Evolutionary conservation across 2,797 vertebrate species (phyloP).

Genomic region (Sebastes ruberrimus): DNA sequence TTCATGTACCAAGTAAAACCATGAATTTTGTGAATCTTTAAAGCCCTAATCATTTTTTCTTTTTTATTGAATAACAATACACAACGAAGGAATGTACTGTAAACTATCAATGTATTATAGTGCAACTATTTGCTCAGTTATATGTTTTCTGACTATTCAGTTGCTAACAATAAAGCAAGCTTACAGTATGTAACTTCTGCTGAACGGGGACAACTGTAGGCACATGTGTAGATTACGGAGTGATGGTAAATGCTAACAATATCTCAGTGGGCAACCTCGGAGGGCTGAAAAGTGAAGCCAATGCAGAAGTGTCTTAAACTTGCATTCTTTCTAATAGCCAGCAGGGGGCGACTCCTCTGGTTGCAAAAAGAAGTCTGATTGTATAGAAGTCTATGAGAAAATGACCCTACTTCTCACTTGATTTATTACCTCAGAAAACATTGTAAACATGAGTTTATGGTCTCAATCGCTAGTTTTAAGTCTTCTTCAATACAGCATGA

Average conservation of each 20-base stretch:
- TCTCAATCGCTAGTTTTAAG: too few species aligned
- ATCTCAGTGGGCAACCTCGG: too few species aligned
- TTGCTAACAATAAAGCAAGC: background rate
- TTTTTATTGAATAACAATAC: background rate
- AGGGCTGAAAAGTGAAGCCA: too few species aligned
- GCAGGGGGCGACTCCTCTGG: too few species aligned
- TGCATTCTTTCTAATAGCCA: too few species aligned
- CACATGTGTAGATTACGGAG: background rate
- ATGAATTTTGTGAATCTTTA: background rate
- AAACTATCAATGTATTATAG: background rate
- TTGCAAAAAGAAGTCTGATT: too few species aligned
- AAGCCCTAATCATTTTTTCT: background rate
- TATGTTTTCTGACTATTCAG: background rate
- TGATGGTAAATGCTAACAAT: background rate
- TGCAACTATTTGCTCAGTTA: background rate
- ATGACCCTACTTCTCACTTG: too few species aligned
- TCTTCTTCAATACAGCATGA: too few species aligned
- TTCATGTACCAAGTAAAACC: background rate
- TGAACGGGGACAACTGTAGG: background rate
- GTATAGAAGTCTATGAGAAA: too few species aligned
- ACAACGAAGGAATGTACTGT: background rate
- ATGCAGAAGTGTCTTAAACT: rapidly evolving
- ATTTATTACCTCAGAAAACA: too few species aligned
- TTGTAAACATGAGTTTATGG: too few species aligned
- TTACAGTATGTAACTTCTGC: background rate